Evolutionary conservation across 2,888 invertebrate genomes (phyloP).

Genomic region (Cryptops parisi): DNA sequence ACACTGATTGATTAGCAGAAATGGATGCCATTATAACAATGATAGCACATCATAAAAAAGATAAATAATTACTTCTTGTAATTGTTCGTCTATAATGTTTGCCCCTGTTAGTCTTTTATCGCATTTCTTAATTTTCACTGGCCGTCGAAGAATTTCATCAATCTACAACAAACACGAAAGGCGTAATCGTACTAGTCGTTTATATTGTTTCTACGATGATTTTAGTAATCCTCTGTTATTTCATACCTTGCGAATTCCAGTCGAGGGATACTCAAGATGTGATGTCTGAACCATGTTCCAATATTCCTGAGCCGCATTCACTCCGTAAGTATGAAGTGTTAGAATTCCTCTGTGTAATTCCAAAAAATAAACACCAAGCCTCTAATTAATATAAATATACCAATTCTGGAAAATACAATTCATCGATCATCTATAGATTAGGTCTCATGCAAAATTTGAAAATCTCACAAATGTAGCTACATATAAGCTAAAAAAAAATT

Average conservation of each 20-base stretch:
- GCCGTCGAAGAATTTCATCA: slow-evolving; percentile 4
- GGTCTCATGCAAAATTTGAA: slow-evolving; percentile 29
- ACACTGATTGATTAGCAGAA: not conserved
- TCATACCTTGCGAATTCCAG: slow-evolving; percentile 12
- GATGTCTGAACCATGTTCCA: slow-evolving; percentile 15
- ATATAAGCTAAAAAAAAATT: no score
- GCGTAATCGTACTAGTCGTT: no score
- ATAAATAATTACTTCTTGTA: slow-evolving; percentile 51
- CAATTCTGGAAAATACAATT: slow-evolving; percentile 27
- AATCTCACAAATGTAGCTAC: slow-evolving; percentile 34
- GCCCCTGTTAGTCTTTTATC: slow-evolving; percentile 61
- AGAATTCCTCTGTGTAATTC: slow-evolving; percentile 7
- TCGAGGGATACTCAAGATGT: slow-evolving; percentile 8
- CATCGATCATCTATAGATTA: slow-evolving; percentile 29
- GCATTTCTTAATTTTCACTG: slow-evolving; percentile 16
- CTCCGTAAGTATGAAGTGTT: slow-evolving; percentile 5
- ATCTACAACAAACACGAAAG: not conserved
- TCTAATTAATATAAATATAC: not conserved
- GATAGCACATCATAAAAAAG: not conserved
- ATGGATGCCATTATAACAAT: not conserved
- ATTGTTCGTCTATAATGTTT: slow-evolving; percentile 66
- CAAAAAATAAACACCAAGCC: slow-evolving; percentile 1
- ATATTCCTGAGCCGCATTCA: slow-evolving; percentile 13
- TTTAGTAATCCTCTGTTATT: no score
- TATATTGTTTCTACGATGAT: no score